phyloP scores from a whole-genome alignment of 2,113 vertebrate genomes.

The Dasypus novemcinctus region DNA sequence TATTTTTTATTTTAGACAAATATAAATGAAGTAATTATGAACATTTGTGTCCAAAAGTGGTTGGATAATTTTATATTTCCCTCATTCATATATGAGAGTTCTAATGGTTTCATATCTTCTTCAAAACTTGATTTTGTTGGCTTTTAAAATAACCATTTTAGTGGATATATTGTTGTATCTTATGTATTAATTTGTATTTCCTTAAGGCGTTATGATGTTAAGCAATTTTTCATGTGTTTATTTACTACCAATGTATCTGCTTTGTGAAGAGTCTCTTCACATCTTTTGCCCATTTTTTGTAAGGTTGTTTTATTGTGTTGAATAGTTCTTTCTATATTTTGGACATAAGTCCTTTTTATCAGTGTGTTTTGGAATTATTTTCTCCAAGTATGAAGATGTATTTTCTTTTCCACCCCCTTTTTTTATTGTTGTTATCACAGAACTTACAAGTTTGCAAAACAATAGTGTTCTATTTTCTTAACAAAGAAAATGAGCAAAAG shows the following conservation, averaged over 20 bases:
- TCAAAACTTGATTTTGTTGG: background rate
- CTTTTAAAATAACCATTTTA: constrained; percentile 1
- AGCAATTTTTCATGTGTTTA: background rate
- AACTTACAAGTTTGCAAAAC: too few relatives aligned
- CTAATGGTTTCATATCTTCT: background rate
- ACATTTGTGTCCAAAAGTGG: background rate
- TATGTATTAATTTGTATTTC: constrained; percentile 3
- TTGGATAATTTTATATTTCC: background rate
- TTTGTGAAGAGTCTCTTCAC: background rate
- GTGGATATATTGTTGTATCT: background rate
- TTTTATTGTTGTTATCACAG: too few relatives aligned
- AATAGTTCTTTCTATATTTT: background rate
- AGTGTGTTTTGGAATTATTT: background rate
- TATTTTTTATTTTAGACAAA: background rate
- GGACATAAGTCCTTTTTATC: background rate
- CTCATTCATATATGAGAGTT: background rate
- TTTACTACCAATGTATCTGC: background rate
- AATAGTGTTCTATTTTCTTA: background rate
- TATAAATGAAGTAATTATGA: background rate
- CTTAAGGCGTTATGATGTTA: background rate
- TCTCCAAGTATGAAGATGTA: background rate
- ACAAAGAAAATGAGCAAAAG: background rate
- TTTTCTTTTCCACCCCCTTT: background rate
- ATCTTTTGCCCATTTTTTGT: background rate
- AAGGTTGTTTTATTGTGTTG: background rate